Evolutionary conservation across 2,113 vertebrate genomes (phyloP).

Genomic region (Menura novaehollandiae): DNA sequence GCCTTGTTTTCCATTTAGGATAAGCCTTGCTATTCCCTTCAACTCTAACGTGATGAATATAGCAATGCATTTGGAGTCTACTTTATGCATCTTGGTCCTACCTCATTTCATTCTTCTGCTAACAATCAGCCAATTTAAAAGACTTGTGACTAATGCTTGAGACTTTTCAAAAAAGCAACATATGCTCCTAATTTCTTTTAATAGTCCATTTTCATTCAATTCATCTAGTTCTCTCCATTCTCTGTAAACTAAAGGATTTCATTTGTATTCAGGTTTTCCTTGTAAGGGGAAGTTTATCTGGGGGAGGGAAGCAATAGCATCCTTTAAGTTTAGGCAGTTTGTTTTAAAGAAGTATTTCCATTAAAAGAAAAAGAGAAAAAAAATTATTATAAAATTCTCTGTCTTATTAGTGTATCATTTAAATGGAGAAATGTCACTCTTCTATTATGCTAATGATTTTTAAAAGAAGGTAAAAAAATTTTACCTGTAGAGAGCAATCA

Average conservation of each 20-base stretch:
- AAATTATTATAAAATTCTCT: conserved; percentile 16
- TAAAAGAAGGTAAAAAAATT: background rate
- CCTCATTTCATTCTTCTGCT: background rate
- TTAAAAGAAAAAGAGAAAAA: background rate
- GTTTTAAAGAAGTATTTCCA: conserved; percentile 28
- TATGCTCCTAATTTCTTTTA: conserved; percentile 55
- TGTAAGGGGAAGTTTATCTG: background rate
- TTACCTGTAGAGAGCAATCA: conserved; percentile 49
- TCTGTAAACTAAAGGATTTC: conserved; percentile 18
- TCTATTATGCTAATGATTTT: conserved; percentile 44
- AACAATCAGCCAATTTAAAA: conserved; percentile 14
- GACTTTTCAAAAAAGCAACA: background rate
- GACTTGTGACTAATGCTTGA: conserved; percentile 22
- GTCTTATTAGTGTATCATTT: conserved; percentile 24
- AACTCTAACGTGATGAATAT: background rate
- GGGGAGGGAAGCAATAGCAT: background rate
- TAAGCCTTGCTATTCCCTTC: background rate
- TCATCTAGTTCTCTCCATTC: conserved; percentile 15
- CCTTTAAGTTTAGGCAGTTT: conserved; percentile 13
- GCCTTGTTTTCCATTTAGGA: background rate
- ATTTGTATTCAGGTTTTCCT: conserved; percentile 30
- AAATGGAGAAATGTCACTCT: conserved; percentile 44
- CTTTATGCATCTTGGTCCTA: background rate
- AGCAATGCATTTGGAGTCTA: background rate
- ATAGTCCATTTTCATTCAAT: conserved; percentile 37